phyloP scores from a whole-genome alignment of 2,113 vertebrate species.

The Bombycilla garrulus region DNA sequence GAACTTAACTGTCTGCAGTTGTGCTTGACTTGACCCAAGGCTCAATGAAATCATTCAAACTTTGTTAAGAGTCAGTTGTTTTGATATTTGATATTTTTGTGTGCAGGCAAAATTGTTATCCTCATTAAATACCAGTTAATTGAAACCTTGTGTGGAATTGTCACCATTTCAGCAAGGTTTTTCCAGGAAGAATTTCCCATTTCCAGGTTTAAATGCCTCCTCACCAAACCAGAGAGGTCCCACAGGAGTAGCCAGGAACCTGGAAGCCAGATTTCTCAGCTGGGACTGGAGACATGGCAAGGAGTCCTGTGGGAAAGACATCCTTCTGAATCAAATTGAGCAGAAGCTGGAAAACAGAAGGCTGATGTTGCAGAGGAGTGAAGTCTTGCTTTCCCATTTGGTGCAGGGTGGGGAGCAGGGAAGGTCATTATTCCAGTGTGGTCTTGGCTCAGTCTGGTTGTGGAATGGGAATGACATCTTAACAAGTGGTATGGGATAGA shows the following conservation, averaged over 20 bases:
- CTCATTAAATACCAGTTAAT: not conserved
- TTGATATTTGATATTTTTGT: not conserved
- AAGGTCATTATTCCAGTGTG: not conserved
- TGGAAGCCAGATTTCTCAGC: not conserved
- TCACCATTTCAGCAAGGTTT: not conserved
- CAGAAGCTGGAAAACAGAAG: not conserved
- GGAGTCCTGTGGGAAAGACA: rapidly evolving
- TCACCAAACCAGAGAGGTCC: not conserved
- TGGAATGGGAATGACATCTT: not conserved
- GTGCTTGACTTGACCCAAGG: not conserved
- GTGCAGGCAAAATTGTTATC: not conserved
- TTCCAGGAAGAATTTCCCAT: not conserved
- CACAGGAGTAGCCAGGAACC: not conserved
- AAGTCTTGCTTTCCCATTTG: not conserved
- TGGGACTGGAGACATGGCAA: not conserved
- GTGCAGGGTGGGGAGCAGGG: not conserved
- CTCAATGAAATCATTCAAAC: not conserved
- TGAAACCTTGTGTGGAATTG: not conserved
- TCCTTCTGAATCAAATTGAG: not conserved
- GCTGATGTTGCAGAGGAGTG: not conserved
- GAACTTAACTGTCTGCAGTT: not conserved
- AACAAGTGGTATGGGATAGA: not conserved
- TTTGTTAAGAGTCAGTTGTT: not conserved
- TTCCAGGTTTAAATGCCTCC: not conserved
- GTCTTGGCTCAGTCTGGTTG: not conserved